Evolutionary conservation across 2,888 invertebrate species (phyloP).

Genomic region (Cynaeus angustus): DNA sequence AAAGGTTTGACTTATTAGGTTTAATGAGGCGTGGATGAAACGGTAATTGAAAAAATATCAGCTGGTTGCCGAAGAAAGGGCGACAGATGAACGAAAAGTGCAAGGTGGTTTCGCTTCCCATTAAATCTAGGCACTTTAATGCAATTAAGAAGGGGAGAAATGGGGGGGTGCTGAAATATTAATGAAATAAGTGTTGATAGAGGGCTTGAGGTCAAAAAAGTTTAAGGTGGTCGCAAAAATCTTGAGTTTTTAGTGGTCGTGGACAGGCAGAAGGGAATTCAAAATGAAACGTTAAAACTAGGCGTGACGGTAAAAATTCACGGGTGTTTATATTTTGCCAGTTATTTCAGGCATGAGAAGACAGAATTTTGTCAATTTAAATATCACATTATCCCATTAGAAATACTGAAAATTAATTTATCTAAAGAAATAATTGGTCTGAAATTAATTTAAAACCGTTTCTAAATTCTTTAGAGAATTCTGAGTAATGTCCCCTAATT

Average conservation of each 20-base stretch:
- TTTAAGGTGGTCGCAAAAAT: neutral
- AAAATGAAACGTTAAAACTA: too few relatives aligned
- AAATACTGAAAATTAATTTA: too few relatives aligned
- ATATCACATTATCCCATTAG: too few relatives aligned
- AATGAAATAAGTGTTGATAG: constrained; percentile 8
- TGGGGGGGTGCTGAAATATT: constrained; percentile 2
- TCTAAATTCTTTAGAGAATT: too few relatives aligned
- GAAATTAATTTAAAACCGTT: too few relatives aligned
- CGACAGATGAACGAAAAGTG: constrained; percentile 37
- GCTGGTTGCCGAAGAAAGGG: constrained; percentile 12
- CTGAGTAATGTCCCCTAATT: too few relatives aligned
- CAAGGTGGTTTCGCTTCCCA: constrained; percentile 29
- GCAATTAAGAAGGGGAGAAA: constrained; percentile 22
- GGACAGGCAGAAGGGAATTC: neutral
- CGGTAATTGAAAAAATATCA: constrained; percentile 52
- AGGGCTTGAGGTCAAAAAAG: constrained; percentile 5
- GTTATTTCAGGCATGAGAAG: too few relatives aligned
- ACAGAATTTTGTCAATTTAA: too few relatives aligned
- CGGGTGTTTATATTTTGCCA: too few relatives aligned
- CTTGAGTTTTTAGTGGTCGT: neutral
- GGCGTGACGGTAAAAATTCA: too few relatives aligned
- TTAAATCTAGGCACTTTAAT: constrained; percentile 27
- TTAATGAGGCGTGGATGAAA: constrained; percentile 50
- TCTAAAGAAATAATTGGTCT: too few relatives aligned
- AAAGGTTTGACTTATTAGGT: constrained; percentile 50